Conservation (phyloP, 2,113 vertebrate species). For the Embiotoca jacksoni region DNA sequence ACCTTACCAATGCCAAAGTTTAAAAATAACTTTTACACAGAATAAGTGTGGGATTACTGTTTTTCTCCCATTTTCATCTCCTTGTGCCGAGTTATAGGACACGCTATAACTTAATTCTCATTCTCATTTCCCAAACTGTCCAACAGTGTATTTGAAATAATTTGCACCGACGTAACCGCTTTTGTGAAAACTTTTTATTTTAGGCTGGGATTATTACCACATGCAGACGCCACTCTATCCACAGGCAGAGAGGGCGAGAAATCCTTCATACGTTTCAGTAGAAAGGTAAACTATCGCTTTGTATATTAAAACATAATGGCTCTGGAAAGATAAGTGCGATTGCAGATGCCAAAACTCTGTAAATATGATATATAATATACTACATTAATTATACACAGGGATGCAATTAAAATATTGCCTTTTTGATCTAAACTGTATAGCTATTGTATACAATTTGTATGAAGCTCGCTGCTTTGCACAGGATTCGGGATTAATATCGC, state of each 20-base stretch:
- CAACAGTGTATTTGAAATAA: background rate
- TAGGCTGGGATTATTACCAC: conserved; percentile 65
- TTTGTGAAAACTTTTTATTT: conserved; percentile 80
- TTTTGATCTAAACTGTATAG: conserved; percentile 75
- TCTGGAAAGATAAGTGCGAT: conserved; percentile 69
- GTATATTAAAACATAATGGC: conserved; percentile 75
- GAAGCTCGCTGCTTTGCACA: conserved; percentile 37
- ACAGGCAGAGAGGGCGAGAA: conserved; percentile 68
- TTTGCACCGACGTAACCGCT: background rate
- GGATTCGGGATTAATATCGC: conserved; percentile 34
- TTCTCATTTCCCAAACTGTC: too few relatives aligned
- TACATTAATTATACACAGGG: conserved; percentile 72
- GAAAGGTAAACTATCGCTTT: conserved; percentile 67
- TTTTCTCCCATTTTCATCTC: background rate
- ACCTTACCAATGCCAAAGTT: too few relatives aligned
- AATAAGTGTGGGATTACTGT: background rate
- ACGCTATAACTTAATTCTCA: too few relatives aligned
- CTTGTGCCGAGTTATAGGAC: background rate
- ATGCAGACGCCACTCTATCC: conserved; percentile 71
- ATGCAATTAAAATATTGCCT: conserved; percentile 86
- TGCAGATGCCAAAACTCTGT: conserved; percentile 62
- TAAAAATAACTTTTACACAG: too few relatives aligned
- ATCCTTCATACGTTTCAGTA: conserved; percentile 67
- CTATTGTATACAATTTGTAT: conserved; percentile 74
- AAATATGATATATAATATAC: conserved; percentile 66